phyloP scores from a whole-genome alignment of 2,888 invertebrate genomes.

The Bhutanitis thaidina region DNA sequence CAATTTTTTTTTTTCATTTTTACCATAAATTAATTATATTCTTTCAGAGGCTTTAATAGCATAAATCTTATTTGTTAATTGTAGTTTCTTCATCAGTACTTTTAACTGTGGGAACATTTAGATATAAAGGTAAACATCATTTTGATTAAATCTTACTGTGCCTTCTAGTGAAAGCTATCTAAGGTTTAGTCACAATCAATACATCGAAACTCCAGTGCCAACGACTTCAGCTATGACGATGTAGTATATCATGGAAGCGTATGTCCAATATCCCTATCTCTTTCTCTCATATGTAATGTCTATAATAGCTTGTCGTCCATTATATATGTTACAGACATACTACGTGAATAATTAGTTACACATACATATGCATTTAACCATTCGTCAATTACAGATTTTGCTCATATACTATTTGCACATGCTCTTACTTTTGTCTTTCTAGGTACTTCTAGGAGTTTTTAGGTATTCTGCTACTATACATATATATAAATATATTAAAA shows the following conservation, averaged over 20 bases:
- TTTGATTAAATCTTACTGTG: slow-evolving; percentile 28
- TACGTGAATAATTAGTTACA: neutral
- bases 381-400: neutral
- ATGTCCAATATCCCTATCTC: neutral
- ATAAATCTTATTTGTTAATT: slow-evolving; percentile 27
- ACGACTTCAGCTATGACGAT: neutral
- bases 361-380: neutral
- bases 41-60: neutral
- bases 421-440: no score
- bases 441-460: no score
- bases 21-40: slow-evolving; percentile 7
- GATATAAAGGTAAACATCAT: slow-evolving; percentile 21
- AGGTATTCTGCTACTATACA: no score
- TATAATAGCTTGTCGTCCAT: neutral
- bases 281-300: neutral
- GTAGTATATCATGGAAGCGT: neutral
- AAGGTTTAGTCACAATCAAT: slow-evolving; percentile 24
- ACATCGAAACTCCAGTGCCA: slow-evolving; percentile 21
- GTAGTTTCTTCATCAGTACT: slow-evolving; percentile 40
- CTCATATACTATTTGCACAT: neutral
- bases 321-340: neutral
- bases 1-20: slow-evolving; percentile 33
- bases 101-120: slow-evolving; percentile 15
- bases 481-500: no score
- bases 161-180: slow-evolving; percentile 39